Evolutionary conservation across 1,140 invertebrate species (phyloP).

Genomic region (Telenomus remus): DNA sequence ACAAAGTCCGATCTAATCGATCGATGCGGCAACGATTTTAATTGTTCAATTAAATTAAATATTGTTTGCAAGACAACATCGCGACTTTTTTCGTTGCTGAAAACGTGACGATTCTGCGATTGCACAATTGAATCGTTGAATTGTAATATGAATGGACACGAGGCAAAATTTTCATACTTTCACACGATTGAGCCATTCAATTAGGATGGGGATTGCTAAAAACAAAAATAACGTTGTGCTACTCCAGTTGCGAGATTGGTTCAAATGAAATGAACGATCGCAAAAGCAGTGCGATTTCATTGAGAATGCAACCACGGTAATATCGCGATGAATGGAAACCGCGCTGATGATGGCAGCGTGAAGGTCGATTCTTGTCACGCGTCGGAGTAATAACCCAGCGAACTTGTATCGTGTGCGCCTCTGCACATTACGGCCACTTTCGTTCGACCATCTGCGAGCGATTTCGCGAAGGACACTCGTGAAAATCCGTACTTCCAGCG

Average conservation of each 20-base stretch:
- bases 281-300: conserved; percentile 41
- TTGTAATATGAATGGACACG: no score
- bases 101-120: no score
- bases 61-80: no score
- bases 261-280: conserved; percentile 8
- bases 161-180: no score
- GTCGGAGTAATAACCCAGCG: conserved; percentile 25
- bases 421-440: conserved; percentile 43
- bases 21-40: no score
- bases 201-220: not conserved
- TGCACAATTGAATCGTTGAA: no score
- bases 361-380: conserved; percentile 51
- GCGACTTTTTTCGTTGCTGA: no score
- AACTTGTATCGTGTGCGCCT: conserved; percentile 32
- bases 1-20: no score
- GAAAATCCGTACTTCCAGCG: conserved; percentile 44
- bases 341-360: conserved; percentile 29
- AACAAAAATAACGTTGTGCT: not conserved
- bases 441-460: conserved; percentile 40
- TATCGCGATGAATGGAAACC: conserved; percentile 40
- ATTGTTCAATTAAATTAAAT: no score
- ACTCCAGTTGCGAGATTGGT: conserved; percentile 18
- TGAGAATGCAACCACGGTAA: conserved; percentile 23
- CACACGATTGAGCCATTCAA: not conserved
- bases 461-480: conserved; percentile 53